Percentiles rank a stretch among this genome's conserved stretches.
These are phyloP conservation scores for Labeo rohita DNA, from an alignment of 2,113 vertebrate genomes.

Conservation along the genomic window DNA sequence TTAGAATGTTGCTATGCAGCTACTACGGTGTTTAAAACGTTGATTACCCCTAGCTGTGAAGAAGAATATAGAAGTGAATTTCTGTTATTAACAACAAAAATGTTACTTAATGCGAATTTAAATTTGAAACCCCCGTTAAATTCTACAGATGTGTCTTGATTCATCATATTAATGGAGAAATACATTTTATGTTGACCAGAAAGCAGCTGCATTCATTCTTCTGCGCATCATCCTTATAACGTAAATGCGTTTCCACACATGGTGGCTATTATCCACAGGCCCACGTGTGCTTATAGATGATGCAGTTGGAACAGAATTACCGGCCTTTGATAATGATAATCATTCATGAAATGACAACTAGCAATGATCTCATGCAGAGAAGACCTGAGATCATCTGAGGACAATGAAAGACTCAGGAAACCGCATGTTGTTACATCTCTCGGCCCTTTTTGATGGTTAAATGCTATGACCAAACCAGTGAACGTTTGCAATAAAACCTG, in stretches of 20 bases:
- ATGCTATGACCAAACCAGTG: background rate
- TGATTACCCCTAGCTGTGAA: too few relatives aligned
- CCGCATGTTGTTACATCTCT: constrained; percentile 16
- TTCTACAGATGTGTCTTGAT: background rate
- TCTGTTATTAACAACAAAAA: too few relatives aligned
- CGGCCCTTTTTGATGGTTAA: background rate
- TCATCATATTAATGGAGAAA: background rate
- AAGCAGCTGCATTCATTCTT: background rate
- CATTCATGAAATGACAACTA: constrained; percentile 25
- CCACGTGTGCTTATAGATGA: background rate
- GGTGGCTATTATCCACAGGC: constrained; percentile 18
- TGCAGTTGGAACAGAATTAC: constrained; percentile 26
- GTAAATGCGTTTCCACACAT: constrained; percentile 13
- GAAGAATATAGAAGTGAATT: too few relatives aligned
- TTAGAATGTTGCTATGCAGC: too few relatives aligned
- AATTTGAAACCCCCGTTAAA: background rate
- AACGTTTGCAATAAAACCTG: constrained; percentile 5
- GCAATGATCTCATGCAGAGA: constrained; percentile 11
- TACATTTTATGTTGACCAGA: constrained; percentile 7
- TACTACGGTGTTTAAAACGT: too few relatives aligned
- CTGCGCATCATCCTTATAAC: background rate
- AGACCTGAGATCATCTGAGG: constrained; percentile 40
- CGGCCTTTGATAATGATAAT: constrained; percentile 24
- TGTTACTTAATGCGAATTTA: too few relatives aligned
- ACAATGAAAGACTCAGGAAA: constrained; percentile 25